Evolutionary conservation across 2,113 vertebrate genomes (phyloP).

Genomic region (Nycticorax nycticorax): DNA sequence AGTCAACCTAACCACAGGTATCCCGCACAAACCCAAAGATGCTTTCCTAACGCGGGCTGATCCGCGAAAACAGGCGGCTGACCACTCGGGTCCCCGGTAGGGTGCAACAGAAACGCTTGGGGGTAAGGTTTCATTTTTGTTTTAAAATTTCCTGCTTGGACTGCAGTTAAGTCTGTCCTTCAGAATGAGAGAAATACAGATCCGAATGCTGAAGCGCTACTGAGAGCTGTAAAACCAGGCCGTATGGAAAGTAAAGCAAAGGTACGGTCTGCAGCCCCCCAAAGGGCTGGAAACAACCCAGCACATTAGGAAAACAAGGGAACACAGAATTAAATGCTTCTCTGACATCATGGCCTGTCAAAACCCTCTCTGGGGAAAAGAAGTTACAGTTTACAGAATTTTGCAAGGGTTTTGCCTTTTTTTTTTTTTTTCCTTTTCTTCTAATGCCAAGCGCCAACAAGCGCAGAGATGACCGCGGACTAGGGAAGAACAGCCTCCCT

Average conservation of each 20-base stretch:
- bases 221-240: neutral
- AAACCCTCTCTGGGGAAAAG: neutral
- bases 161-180: neutral
- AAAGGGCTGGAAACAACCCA: neutral
- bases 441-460: neutral
- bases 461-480: neutral
- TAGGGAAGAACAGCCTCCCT: neutral
- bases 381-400: neutral
- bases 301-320: neutral
- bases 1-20: neutral
- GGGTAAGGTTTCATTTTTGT: neutral
- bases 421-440: too few relatives aligned
- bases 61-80: neutral
- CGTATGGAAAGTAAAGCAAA: neutral
- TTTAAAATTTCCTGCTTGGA: neutral
- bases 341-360: fast-evolving
- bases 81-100: neutral
- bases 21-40: neutral
- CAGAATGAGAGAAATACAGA: neutral
- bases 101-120: neutral
- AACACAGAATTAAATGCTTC: neutral
- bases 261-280: neutral
- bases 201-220: neutral
- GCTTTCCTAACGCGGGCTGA: neutral
- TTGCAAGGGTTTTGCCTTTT: neutral